These are phyloP conservation scores for Galemys pyrenaicus DNA, from an alignment of 2,113 vertebrate genomes.

Conservation along the genomic window DNA sequence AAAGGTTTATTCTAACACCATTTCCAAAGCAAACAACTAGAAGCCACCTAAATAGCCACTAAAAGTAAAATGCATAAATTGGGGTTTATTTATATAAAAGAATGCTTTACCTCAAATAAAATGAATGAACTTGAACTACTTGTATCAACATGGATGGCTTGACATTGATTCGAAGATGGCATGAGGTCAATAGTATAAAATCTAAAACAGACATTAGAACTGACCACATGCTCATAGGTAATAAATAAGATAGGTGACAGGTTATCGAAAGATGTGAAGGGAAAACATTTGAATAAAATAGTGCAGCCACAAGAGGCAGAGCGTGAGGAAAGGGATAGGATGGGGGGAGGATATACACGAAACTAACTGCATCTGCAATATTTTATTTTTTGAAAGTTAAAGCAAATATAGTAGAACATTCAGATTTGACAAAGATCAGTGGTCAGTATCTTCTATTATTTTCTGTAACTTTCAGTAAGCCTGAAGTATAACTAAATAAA, in stretches of 20 bases:
- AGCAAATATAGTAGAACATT: neutral
- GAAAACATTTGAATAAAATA: neutral
- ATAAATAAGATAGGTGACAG: neutral
- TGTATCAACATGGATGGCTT: neutral
- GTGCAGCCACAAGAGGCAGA: neutral
- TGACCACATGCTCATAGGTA: neutral
- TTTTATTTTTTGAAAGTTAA: neutral
- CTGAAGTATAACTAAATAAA: neutral
- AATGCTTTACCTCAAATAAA: neutral
- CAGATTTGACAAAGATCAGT: neutral
- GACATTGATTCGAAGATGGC: neutral
- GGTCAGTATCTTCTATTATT: neutral
- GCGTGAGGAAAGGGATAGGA: neutral
- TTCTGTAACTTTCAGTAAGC: neutral
- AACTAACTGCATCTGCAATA: neutral
- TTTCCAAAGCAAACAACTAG: neutral
- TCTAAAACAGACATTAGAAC: neutral
- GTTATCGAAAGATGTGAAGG: neutral
- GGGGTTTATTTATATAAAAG: neutral
- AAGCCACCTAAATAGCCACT: neutral
- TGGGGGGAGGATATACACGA: neutral
- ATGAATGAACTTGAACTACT: neutral
- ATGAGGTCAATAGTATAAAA: neutral
- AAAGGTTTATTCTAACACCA: neutral
- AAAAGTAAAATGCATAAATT: neutral